phyloP scores from a whole-genome alignment of 37 sponge, comb jelly and placozoan genomes.

The Agelas oroides region DNA sequence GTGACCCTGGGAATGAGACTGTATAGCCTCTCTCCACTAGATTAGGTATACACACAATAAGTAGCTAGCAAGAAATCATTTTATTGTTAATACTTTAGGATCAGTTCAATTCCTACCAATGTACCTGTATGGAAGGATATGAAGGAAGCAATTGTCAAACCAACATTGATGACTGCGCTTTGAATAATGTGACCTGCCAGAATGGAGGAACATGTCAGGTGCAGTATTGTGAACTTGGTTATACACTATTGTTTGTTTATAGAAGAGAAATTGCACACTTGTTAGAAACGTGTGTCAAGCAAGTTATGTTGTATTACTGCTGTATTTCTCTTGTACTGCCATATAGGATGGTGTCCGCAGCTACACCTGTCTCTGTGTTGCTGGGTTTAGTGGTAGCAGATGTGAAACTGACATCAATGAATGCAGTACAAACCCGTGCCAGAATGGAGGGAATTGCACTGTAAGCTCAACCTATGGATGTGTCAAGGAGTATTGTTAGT shows the following conservation, averaged over 20 bases:
- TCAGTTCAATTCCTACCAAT: too few relatives aligned
- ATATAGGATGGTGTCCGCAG: neutral
- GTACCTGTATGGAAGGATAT: too few relatives aligned
- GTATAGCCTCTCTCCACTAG: too few relatives aligned
- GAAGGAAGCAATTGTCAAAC: neutral
- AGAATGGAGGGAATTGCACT: conserved; percentile 6
- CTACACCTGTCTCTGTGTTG: neutral
- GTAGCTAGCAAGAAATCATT: too few relatives aligned
- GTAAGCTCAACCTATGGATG: neutral
- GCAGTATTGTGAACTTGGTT: neutral
- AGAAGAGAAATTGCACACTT: too few relatives aligned
- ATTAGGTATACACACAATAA: too few relatives aligned
- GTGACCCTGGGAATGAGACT: too few relatives aligned
- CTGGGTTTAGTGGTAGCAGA: conserved; percentile 10
- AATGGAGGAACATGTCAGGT: neutral
- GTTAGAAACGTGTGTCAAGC: too few relatives aligned
- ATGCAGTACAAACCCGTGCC: neutral
- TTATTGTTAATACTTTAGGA: too few relatives aligned
- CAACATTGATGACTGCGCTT: neutral
- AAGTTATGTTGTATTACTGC: too few relatives aligned
- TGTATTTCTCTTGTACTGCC: neutral
- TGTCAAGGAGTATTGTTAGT: neutral
- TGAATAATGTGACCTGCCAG: neutral
- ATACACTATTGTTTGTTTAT: neutral
- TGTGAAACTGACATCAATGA: conserved; percentile 9